Conservation (phyloP, 2,797 vertebrate genomes). For the Crocodylus rhombifer region DNA sequence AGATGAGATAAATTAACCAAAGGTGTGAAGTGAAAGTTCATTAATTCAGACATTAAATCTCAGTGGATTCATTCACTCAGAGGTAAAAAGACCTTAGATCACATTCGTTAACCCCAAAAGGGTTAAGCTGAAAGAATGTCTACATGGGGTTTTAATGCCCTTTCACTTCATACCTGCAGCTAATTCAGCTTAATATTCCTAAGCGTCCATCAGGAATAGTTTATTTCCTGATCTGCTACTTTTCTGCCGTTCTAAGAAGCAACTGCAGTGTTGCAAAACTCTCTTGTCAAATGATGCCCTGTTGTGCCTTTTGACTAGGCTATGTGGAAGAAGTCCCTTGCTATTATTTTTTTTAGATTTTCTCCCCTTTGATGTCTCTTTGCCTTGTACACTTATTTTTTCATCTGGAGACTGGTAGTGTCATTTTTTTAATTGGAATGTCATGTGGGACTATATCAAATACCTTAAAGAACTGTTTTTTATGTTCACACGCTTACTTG, state of each 20-base stretch:
- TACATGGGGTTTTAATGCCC: conserved; percentile 10
- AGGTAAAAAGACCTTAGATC: conserved; percentile 34
- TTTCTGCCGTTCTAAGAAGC: conserved; percentile 13
- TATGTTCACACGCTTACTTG: not conserved
- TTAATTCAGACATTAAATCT: conserved; percentile 54
- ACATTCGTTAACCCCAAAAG: conserved; percentile 42
- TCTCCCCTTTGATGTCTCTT: conserved; percentile 36
- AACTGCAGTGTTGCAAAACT: not conserved
- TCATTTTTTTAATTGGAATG: conserved; percentile 17
- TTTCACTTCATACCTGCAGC: conserved; percentile 39
- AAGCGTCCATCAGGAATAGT: conserved; percentile 24
- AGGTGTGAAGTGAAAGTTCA: conserved; percentile 60
- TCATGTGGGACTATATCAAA: not conserved
- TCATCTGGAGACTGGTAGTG: conserved; percentile 51
- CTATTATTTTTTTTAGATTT: conserved; percentile 48
- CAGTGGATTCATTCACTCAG: conserved; percentile 27
- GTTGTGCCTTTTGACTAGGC: conserved; percentile 33
- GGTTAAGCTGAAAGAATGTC: conserved; percentile 40
- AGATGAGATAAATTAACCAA: conserved; percentile 58
- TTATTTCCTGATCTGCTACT: conserved; percentile 22
- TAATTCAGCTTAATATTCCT: conserved; percentile 51
- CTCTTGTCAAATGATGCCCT: conserved; percentile 26
- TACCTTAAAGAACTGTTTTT: not conserved
- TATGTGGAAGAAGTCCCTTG: conserved; percentile 27
- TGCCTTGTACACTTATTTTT: conserved; percentile 36